phyloP scores from a whole-genome alignment of 2,113 vertebrate genomes.

The Microcebus lehilahytsara region DNA sequence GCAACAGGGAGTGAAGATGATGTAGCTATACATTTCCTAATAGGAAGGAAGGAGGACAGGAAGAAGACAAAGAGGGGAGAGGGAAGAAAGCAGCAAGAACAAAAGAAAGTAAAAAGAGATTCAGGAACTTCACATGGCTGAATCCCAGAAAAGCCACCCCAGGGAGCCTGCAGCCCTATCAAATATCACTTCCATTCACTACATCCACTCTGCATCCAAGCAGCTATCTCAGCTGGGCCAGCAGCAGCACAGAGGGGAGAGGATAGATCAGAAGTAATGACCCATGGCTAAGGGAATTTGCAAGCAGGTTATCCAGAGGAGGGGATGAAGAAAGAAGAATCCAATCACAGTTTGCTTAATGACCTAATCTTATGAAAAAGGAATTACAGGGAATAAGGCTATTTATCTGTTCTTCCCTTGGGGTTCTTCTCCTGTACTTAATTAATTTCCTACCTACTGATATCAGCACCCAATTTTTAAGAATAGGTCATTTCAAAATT shows the following conservation, averaged over 20 bases:
- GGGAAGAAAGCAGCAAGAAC: not conserved
- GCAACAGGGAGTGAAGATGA: not conserved
- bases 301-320: not conserved
- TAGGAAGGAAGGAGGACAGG: not conserved
- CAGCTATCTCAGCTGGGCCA: not conserved
- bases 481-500: not conserved
- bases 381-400: conserved; percentile 6
- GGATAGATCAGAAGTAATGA: not conserved
- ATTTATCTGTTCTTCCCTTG: not conserved
- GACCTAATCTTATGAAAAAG: not conserved
- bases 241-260: not conserved
- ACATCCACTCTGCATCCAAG: not conserved
- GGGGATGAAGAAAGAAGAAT: not conserved
- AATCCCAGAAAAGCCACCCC: not conserved
- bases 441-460: conserved; percentile 29
- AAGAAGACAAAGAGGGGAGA: not conserved
- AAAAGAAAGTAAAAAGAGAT: not conserved
- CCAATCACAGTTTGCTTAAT: conserved; percentile 2
- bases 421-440: not conserved
- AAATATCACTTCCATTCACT: too few relatives aligned
- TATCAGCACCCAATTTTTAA: not conserved
- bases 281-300: not conserved
- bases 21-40: not conserved
- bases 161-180: not conserved
- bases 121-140: accelerated